Evolutionary conservation across 2,888 invertebrate species (phyloP), one percentile per base, ranked within the genome.

Genomic region (Drosophila cyrtoloma): DNA sequence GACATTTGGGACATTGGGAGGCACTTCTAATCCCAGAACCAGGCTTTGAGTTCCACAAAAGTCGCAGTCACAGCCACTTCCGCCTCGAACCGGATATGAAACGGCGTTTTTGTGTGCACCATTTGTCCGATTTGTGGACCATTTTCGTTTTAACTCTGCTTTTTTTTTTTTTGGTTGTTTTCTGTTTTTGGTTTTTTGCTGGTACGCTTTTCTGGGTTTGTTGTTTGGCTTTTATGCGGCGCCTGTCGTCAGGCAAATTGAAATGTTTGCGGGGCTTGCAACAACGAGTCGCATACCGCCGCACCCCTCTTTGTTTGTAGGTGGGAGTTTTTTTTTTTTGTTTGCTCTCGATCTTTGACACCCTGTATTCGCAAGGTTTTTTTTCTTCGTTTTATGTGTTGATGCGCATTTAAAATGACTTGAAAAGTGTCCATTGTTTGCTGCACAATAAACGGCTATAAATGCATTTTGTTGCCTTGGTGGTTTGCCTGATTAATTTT

Each of bases 41-140:
- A 14, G 64, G 87, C 70, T 81, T 84, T 79, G 67, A 82, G 63
- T 72, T 65, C 64, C 81, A 75, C 61, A 73, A 67, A 77, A 79
- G 82, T 79, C 77, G 67, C 72, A 55, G 69, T 62, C 81, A 63
- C 75, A 76, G 79, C 73, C 85, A 85, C 88, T 77, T 85, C 85
- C 85, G 88, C 60, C 67, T 67, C 62, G 83, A 74, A 79, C 78
- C 84, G 86, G 86, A 86, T 86, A 86, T 86, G 86, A 86, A 90
- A 79, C 73, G 77, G 75, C 81, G 79, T 79, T 85, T 82, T 79
- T 84, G 80, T 80, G 77, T 74, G 81, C 79, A 70, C 75, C 84
- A 84, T 85, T 89, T 86, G 90, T 85, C 90, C 90, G 90, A 90
- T 90, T 90, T 86, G 90, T 85, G 90, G 73, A 77, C 68, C 74